These are phyloP conservation scores for Galago senegalensis DNA, from an alignment of 2,797 vertebrate genomes.

Conservation along the genomic window DNA sequence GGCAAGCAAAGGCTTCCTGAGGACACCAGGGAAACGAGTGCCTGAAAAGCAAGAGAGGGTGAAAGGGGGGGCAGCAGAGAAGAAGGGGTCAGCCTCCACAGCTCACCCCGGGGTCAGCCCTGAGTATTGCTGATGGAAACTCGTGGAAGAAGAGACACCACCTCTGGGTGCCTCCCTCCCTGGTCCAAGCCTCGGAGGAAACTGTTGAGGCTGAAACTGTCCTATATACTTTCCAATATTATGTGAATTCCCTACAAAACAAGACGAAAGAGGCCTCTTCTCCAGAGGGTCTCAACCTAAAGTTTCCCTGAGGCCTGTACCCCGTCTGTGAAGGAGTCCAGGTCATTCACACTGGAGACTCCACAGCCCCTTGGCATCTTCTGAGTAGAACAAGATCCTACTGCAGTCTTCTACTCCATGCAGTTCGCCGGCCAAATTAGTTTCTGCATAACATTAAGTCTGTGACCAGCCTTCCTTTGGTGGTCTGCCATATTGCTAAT, in stretches of 20 bases:
- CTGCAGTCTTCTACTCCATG: background rate
- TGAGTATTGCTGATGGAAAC: background rate
- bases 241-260: background rate
- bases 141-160: background rate
- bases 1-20: background rate
- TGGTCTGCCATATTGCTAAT: slow-evolving; percentile 72
- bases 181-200: background rate
- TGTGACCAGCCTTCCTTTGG: slow-evolving; percentile 61
- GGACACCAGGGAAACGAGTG: background rate
- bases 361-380: background rate
- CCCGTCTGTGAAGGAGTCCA: background rate
- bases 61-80: background rate
- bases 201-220: background rate
- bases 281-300: background rate
- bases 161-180: background rate
- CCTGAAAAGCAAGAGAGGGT: background rate
- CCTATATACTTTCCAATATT: background rate
- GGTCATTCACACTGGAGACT: background rate
- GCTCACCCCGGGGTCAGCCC: background rate
- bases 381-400: background rate
- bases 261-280: background rate
- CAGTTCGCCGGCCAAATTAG: slow-evolving; percentile 57
- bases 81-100: background rate
- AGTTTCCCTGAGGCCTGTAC: background rate
- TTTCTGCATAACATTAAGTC: slow-evolving; percentile 69